Evolutionary conservation across 2,797 vertebrate genomes (phyloP).

Genomic region (Eurystomus glaucurus): DNA sequence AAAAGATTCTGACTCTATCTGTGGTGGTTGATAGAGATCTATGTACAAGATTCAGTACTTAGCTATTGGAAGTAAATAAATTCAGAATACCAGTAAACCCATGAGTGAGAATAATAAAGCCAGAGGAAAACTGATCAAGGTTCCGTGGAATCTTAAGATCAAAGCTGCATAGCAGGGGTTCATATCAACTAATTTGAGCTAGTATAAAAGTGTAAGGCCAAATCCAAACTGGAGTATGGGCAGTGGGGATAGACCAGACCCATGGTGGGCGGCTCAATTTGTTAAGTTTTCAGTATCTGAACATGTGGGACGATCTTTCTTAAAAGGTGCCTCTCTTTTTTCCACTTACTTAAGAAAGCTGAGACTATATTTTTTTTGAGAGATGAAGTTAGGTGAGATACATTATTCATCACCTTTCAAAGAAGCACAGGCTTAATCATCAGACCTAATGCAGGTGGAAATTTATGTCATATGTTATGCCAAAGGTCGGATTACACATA

Average conservation of each 20-base stretch:
- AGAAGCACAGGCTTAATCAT: not conserved
- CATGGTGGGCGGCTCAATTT: not conserved
- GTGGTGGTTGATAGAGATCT: not conserved
- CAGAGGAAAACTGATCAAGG: not conserved
- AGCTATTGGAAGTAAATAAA: not conserved
- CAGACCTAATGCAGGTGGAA: slow-evolving; percentile 39
- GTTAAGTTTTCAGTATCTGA: not conserved
- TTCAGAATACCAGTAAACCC: not conserved
- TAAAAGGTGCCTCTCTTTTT: not conserved
- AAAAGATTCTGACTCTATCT: not conserved
- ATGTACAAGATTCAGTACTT: not conserved
- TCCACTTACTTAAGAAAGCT: not conserved
- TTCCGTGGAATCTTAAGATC: not conserved
- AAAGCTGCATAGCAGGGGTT: not conserved
- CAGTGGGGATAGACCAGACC: not conserved
- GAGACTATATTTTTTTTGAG: not conserved
- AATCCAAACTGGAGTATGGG: not conserved
- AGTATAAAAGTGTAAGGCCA: not conserved
- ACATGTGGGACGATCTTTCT: not conserved
- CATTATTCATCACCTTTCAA: slow-evolving; percentile 48
- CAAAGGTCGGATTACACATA: slow-evolving; percentile 68
- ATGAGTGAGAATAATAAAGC: not conserved
- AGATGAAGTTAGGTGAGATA: slow-evolving; percentile 1
- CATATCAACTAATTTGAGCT: not conserved
- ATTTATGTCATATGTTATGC: slow-evolving; percentile 45